Evolutionary conservation across 1,140 invertebrate species (phyloP).

Genomic region (Hydropsyche tenuis): DNA sequence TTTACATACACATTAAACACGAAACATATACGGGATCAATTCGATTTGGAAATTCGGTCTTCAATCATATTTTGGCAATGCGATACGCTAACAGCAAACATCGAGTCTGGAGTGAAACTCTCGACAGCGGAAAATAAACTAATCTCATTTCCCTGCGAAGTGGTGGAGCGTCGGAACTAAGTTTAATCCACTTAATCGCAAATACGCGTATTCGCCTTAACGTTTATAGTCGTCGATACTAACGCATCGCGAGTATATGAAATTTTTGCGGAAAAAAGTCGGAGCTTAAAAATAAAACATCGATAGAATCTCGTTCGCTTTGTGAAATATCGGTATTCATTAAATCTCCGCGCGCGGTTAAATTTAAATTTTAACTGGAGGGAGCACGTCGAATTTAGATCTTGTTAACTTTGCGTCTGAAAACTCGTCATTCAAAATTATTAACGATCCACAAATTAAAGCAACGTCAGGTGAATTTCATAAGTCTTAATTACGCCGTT

Average conservation of each 20-base stretch:
- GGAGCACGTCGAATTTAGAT: conserved; percentile 10
- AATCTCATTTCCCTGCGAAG: conserved; percentile 7
- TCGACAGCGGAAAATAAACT: not conserved
- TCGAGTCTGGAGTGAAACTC: too few species aligned
- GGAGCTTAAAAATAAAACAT: too few species aligned
- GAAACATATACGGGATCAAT: not conserved
- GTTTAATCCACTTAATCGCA: conserved; percentile 9
- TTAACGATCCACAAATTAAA: not conserved
- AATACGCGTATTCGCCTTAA: conserved; percentile 5
- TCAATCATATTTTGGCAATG: too few species aligned
- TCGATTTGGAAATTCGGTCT: not conserved
- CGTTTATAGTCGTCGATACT: too few species aligned
- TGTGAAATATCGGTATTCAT: not conserved
- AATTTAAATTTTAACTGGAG: conserved; percentile 21
- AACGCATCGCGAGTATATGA: too few species aligned
- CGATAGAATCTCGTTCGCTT: too few species aligned
- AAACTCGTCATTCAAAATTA: conserved; percentile 20
- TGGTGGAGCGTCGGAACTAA: not conserved
- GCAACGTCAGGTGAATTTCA: conserved; percentile 14
- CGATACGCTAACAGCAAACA: too few species aligned
- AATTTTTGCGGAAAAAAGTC: not conserved
- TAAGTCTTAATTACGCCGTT: not conserved
- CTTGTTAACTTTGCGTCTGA: conserved; percentile 15
- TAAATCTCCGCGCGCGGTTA: conserved; percentile 25
- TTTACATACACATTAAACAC: not conserved